These are phyloP conservation scores for Champsocephalus esox DNA, from an alignment of 2,797 vertebrate species.

Conservation along the genomic window DNA sequence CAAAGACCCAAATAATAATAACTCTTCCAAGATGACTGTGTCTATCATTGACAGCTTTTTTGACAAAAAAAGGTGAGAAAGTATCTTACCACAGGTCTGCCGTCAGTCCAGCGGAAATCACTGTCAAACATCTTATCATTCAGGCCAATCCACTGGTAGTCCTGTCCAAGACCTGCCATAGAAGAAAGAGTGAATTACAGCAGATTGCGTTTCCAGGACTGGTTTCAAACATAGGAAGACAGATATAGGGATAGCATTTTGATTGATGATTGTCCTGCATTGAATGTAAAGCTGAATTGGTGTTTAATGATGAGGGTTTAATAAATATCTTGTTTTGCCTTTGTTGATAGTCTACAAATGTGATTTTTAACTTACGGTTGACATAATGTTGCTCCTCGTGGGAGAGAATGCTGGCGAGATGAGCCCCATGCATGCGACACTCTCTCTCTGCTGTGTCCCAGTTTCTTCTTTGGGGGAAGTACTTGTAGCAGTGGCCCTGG, in stretches of 20 bases:
- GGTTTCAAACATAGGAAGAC: slow-evolving; percentile 20
- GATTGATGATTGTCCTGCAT: slow-evolving; percentile 63
- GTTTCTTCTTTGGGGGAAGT: slow-evolving; percentile 91
- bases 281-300: slow-evolving; percentile 10
- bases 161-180: slow-evolving; percentile 92
- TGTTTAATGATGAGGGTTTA: slow-evolving; percentile 11
- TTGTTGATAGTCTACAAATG: background rate
- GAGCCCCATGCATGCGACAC: slow-evolving; percentile 94
- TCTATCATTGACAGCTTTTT: slow-evolving; percentile 59
- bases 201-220: slow-evolving; percentile 40
- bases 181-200: slow-evolving; percentile 57
- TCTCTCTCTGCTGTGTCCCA: slow-evolving; percentile 97
- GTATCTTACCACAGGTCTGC: slow-evolving; percentile 91
- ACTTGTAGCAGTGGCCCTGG: slow-evolving; percentile 98
- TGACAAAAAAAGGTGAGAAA: slow-evolving; percentile 61
- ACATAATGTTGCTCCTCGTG: slow-evolving; percentile 95
- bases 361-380: slow-evolving; percentile 89
- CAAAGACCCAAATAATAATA: slow-evolving; percentile 35
- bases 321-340: background rate
- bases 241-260: slow-evolving; percentile 47
- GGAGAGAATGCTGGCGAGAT: slow-evolving; percentile 92
- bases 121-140: slow-evolving; percentile 99
- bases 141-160: slow-evolving; percentile 99
- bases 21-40: slow-evolving; percentile 52
- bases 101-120: slow-evolving; percentile 98